These are phyloP conservation scores for Autographa pulchrina DNA, from an alignment of 2,888 invertebrate species.

Conservation along the genomic window DNA sequence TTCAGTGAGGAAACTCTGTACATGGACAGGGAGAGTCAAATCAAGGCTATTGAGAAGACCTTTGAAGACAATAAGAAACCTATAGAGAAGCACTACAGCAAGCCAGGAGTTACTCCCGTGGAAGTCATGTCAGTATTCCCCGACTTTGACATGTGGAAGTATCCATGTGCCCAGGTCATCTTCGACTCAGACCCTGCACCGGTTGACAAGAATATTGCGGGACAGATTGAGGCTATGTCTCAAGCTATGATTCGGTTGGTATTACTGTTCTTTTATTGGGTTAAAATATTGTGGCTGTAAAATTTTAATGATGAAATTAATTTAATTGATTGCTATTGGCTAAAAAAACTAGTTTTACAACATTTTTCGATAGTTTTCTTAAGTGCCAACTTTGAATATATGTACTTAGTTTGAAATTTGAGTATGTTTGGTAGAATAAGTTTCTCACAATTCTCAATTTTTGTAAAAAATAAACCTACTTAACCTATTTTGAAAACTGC, in stretches of 20 bases:
- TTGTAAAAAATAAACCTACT: neutral
- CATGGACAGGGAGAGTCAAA: conserved; percentile 99
- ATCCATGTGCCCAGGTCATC: conserved; percentile 99
- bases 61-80: conserved; percentile 96
- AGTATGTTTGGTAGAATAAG: no score
- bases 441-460: no score
- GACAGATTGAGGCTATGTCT: conserved; percentile 99
- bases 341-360: no score
- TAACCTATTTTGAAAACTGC: conserved; percentile 56
- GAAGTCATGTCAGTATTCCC: conserved; percentile 96
- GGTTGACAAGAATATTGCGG: conserved; percentile 94
- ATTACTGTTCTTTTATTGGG: conserved; percentile 5
- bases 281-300: no score
- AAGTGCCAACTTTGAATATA: no score
- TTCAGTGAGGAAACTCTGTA: conserved; percentile 97
- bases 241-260: conserved; percentile 98
- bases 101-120: conserved; percentile 97
- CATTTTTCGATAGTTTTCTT: no score
- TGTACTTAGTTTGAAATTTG: neutral
- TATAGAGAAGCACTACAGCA: conserved; percentile 98
- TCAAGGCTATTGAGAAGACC: conserved; percentile 98
- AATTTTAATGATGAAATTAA: no score
- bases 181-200: conserved; percentile 99
- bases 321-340: no score
- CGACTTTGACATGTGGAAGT: conserved; percentile 99